Evolutionary conservation across 2,113 vertebrate species (phyloP).

Genomic region (Tragelaphus buxtoni): DNA sequence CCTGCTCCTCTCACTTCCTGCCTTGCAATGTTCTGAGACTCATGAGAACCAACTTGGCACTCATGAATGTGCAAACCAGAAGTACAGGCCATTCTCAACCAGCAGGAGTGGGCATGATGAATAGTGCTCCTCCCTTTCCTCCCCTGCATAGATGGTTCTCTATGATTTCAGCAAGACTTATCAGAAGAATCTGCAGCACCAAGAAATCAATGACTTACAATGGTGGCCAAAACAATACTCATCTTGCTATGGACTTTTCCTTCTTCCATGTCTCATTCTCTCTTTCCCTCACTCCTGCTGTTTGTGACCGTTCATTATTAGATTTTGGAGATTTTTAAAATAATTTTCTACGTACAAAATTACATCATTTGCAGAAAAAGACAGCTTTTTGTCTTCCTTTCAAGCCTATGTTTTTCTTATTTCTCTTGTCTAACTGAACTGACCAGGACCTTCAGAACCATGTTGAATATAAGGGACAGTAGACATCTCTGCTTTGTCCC

Average conservation of each 20-base stretch:
- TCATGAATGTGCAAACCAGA: not conserved
- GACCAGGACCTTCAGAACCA: not conserved
- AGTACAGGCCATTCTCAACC: not conserved
- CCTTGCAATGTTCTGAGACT: not conserved
- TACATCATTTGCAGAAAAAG: not conserved
- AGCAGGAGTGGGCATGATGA: not conserved
- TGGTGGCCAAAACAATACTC: not conserved
- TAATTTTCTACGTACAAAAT: not conserved
- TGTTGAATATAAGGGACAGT: not conserved
- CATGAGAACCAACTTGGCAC: not conserved
- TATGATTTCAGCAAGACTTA: not conserved
- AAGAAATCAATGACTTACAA: not conserved
- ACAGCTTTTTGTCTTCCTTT: not conserved
- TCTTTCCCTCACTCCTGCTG: not conserved
- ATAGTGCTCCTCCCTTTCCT: not conserved
- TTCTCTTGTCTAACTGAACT: not conserved
- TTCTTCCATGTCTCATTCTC: not conserved
- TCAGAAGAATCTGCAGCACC: not conserved
- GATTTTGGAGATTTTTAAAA: not conserved
- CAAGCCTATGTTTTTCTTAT: not conserved
- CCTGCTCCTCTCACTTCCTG: not conserved
- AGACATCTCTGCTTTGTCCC: not conserved
- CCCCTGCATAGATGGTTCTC: not conserved
- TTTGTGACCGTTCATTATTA: not conserved
- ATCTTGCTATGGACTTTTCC: not conserved